These are phyloP conservation scores for Phengaris arion DNA, from an alignment of 2,888 invertebrate genomes.

Conservation along the genomic window DNA sequence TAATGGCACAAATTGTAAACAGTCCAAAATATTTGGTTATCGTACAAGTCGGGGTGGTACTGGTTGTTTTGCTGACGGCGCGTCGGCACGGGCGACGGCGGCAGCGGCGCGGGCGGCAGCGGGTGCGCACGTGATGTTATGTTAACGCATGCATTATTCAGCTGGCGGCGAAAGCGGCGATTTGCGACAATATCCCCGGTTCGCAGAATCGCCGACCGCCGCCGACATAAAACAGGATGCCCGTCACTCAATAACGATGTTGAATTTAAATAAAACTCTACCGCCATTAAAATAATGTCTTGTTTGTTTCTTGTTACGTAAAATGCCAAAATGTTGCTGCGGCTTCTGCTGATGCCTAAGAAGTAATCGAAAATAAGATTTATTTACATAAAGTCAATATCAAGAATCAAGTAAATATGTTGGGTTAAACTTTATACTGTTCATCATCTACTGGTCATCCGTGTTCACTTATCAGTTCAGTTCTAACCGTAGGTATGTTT, in stretches of 20 bases:
- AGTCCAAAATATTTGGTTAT: background rate
- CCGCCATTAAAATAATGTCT: conserved; percentile 38
- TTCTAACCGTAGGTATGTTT: background rate
- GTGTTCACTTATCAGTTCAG: too few relatives aligned
- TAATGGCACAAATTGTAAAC: conserved; percentile 9
- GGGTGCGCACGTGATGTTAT: conserved; percentile 71
- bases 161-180: conserved; percentile 77
- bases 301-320: conserved; percentile 37
- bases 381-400: background rate
- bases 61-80: conserved; percentile 33
- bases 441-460: too few relatives aligned
- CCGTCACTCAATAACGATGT: conserved; percentile 69
- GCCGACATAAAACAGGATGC: conserved; percentile 68
- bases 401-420: background rate
- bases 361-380: background rate
- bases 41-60: background rate
- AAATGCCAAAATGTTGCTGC: conserved; percentile 10
- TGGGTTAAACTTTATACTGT: background rate
- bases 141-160: conserved; percentile 78
- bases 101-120: conserved; percentile 40
- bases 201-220: conserved; percentile 73
- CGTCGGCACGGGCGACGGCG: conserved; percentile 38
- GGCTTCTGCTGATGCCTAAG: conserved; percentile 7
- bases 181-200: conserved; percentile 78
- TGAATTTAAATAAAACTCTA: conserved; percentile 68